phyloP scores from a whole-genome alignment of 2,888 invertebrate genomes.

The Cabera pusaria region DNA sequence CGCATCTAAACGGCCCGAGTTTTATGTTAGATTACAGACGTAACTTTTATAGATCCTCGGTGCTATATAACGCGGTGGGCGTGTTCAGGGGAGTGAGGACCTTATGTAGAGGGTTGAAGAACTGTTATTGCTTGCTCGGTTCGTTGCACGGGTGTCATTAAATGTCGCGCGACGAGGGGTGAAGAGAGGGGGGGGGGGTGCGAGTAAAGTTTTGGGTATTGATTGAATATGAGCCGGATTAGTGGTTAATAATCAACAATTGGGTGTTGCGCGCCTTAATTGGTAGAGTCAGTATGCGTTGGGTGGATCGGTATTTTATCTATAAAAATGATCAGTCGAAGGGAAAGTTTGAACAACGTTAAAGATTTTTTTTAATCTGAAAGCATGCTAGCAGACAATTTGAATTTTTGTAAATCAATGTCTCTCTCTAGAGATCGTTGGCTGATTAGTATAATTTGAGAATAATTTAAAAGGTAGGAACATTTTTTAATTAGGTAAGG shows the following conservation, averaged over 20 bases:
- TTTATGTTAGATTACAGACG: conserved; percentile 84
- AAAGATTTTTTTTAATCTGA: too few species aligned
- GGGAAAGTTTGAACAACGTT: conserved; percentile 18
- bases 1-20: conserved; percentile 84
- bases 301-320: conserved; percentile 15
- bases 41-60: conserved; percentile 84
- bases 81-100: conserved; percentile 68
- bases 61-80: conserved; percentile 83
- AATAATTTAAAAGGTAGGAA: too few species aligned
- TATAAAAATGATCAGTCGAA: conserved; percentile 8
- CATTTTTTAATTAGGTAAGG: too few species aligned
- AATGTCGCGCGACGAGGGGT: conserved; percentile 81
- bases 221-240: conserved; percentile 83
- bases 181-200: conserved; percentile 76
- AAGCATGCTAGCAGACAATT: too few species aligned
- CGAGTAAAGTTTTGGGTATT: conserved; percentile 83
- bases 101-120: conserved; percentile 60
- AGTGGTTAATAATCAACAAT: conserved; percentile 81
- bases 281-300: conserved; percentile 31
- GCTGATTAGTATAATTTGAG: too few species aligned
- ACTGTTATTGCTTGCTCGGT: conserved; percentile 58
- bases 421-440: too few species aligned
- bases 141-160: conserved; percentile 82
- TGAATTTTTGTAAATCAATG: too few species aligned
- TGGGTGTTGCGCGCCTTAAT: conserved; percentile 65